Evolutionary conservation across 2,797 vertebrate genomes (phyloP).

Genomic region (Mastacembelus armatus): DNA sequence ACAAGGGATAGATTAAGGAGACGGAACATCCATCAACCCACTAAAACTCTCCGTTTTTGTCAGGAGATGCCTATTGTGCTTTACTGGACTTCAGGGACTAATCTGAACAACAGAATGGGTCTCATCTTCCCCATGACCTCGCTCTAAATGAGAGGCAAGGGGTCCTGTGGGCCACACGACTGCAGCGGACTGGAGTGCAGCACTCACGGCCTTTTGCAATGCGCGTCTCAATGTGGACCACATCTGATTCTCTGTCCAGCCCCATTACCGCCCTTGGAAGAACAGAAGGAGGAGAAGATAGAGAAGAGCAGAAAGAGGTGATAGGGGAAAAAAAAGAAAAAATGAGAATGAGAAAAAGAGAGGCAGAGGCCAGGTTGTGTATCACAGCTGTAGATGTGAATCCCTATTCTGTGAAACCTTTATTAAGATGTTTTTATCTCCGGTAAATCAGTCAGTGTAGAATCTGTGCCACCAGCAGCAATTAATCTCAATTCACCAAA

Average conservation of each 20-base stretch:
- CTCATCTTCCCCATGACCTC: slow-evolving; percentile 78
- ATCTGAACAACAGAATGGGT: slow-evolving; percentile 68
- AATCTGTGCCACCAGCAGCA: slow-evolving; percentile 35
- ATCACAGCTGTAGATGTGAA: slow-evolving; percentile 47
- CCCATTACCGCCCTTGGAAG: slow-evolving; percentile 90
- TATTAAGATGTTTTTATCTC: slow-evolving; percentile 53
- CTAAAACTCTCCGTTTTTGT: slow-evolving; percentile 74
- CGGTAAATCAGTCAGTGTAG: slow-evolving; percentile 43
- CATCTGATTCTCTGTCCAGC: slow-evolving; percentile 94
- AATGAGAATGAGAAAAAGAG: slow-evolving; percentile 46
- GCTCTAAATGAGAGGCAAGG: slow-evolving; percentile 76
- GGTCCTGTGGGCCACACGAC: slow-evolving; percentile 69
- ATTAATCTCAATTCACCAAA: slow-evolving; percentile 69
- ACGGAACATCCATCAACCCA: slow-evolving; percentile 74
- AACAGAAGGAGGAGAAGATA: slow-evolving; percentile 42
- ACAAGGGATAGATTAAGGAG: slow-evolving; percentile 71
- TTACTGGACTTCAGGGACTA: slow-evolving; percentile 75
- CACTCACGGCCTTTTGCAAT: slow-evolving; percentile 93
- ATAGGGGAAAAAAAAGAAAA: slow-evolving; percentile 24
- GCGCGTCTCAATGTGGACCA: slow-evolving; percentile 95
- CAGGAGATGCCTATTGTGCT: slow-evolving; percentile 73
- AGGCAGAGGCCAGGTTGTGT: slow-evolving; percentile 28
- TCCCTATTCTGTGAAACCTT: slow-evolving; percentile 45
- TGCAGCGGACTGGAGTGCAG: slow-evolving; percentile 48
- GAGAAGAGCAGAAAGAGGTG: slow-evolving; percentile 44